Evolutionary conservation across 2,797 vertebrate species (phyloP).

Genomic region (Oryzias dopingdopingensis): DNA sequence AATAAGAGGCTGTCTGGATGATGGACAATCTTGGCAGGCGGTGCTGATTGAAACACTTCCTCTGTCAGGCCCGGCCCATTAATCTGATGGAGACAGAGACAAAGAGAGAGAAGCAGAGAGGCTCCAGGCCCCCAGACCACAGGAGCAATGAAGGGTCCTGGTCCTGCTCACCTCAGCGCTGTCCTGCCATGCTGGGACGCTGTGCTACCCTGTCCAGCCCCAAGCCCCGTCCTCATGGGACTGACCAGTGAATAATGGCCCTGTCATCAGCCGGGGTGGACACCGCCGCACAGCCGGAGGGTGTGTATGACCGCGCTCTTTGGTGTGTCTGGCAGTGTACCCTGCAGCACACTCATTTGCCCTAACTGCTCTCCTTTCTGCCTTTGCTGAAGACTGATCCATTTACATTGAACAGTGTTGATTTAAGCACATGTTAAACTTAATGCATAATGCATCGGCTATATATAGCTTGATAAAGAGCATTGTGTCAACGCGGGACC

Average conservation of each 20-base stretch:
- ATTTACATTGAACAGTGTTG: constrained; percentile 71
- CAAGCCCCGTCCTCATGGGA: constrained; percentile 85
- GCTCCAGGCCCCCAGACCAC: constrained; percentile 58
- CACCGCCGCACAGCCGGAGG: constrained; percentile 70
- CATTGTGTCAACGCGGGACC: constrained; percentile 65
- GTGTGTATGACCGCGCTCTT: constrained; percentile 62
- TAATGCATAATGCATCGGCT: constrained; percentile 74
- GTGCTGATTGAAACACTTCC: constrained; percentile 98
- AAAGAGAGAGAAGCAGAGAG: constrained; percentile 47
- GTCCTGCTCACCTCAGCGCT: constrained; percentile 68
- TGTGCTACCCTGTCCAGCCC: constrained; percentile 73
- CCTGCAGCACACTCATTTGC: constrained; percentile 60
- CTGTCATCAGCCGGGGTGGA: constrained; percentile 88
- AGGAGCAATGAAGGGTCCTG: constrained; percentile 74
- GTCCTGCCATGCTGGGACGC: constrained; percentile 66
- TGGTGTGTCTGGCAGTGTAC: constrained; percentile 31
- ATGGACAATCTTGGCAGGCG: constrained; percentile 80
- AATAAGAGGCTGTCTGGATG: constrained; percentile 77
- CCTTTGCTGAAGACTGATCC: constrained; percentile 64
- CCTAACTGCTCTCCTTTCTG: constrained; percentile 60
- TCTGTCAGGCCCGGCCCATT: constrained; percentile 92
- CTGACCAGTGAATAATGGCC: constrained; percentile 93
- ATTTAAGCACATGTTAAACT: constrained; percentile 76
- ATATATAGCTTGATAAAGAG: constrained; percentile 82
- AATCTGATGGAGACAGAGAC: constrained; percentile 83